phyloP scores from a whole-genome alignment of 2,797 vertebrate species.

The Gila robusta region DNA sequence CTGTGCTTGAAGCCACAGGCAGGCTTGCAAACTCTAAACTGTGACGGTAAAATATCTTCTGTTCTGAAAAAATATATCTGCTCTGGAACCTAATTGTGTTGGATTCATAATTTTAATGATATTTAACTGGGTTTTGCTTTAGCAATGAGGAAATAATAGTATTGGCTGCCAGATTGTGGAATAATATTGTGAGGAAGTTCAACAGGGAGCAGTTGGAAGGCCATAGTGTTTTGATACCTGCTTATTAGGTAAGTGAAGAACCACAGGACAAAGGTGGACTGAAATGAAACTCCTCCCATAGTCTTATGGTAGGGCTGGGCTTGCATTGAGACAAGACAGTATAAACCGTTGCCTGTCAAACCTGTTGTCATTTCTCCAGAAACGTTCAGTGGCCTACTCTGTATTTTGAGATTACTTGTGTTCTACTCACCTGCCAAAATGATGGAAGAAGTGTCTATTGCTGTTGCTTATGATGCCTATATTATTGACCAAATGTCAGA shows the following conservation, averaged over 20 bases:
- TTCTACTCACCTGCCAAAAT: conserved; percentile 72
- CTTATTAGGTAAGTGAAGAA: conserved; percentile 30
- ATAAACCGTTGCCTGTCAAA: conserved; percentile 22
- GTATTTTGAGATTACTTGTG: conserved; percentile 10
- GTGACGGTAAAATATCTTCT: background rate
- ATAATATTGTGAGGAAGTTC: background rate
- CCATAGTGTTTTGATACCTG: background rate
- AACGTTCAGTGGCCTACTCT: background rate
- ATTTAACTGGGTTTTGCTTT: background rate
- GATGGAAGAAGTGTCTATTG: conserved; percentile 92
- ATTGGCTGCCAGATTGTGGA: background rate
- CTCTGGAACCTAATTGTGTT: background rate
- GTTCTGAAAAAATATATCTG: background rate
- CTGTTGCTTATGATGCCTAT: conserved; percentile 82
- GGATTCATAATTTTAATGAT: background rate
- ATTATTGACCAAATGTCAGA: conserved; percentile 85
- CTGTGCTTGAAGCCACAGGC: conserved; percentile 15
- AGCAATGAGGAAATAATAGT: background rate
- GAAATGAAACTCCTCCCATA: conserved; percentile 24
- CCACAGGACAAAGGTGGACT: conserved; percentile 28
- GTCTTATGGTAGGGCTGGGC: conserved; percentile 4
- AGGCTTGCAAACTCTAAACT: background rate
- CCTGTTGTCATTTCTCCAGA: conserved; percentile 41
- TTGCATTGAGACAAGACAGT: background rate
- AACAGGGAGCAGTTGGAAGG: background rate